phyloP scores from a whole-genome alignment of 2,797 vertebrate genomes.

The Diplodus puntazzo region DNA sequence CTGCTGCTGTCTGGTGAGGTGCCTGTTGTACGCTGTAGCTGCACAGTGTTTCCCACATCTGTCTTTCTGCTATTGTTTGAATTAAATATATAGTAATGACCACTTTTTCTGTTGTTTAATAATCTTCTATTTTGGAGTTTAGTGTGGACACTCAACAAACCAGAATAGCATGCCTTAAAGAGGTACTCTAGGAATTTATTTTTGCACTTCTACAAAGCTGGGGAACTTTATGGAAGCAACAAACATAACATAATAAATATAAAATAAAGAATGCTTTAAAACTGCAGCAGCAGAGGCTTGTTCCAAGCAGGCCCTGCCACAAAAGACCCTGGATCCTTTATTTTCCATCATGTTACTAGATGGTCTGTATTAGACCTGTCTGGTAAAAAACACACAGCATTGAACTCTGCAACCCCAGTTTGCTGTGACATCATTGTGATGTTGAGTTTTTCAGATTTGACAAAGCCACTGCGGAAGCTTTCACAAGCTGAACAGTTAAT shows the following conservation, averaged over 20 bases:
- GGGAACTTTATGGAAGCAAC: no score
- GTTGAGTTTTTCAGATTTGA: no score
- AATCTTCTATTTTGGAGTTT: background rate
- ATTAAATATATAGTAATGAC: background rate
- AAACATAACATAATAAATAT: background rate
- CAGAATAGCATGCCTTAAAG: constrained; percentile 1
- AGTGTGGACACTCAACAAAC: background rate
- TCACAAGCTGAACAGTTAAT: background rate
- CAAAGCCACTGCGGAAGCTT: background rate
- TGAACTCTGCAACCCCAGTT: background rate
- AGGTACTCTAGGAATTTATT: background rate
- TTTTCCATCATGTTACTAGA: background rate
- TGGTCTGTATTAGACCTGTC: background rate
- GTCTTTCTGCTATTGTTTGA: background rate
- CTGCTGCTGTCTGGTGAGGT: constrained; percentile 23
- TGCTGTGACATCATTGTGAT: background rate
- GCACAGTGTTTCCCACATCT: background rate
- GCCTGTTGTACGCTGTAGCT: background rate
- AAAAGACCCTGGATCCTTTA: background rate
- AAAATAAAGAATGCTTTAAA: no score
- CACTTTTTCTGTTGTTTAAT: background rate
- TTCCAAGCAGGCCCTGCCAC: background rate
- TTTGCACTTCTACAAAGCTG: background rate
- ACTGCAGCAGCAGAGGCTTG: background rate
- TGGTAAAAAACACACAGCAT: no score